Evolutionary conservation across 2,888 invertebrate genomes (phyloP).

Genomic region (Taphrorychus bicolor): DNA sequence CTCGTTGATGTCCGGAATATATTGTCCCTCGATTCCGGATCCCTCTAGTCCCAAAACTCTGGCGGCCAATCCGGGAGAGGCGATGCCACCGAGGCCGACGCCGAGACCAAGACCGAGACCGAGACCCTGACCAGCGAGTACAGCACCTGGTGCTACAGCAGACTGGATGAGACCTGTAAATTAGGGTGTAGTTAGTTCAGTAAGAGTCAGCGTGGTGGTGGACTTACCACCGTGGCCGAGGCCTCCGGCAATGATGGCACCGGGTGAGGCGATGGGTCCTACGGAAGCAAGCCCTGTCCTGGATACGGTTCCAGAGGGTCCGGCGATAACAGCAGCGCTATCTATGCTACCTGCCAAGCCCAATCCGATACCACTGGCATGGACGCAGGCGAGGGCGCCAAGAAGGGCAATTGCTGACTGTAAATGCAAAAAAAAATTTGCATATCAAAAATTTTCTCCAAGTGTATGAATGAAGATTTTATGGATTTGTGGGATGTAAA

Average conservation of each 20-base stretch:
- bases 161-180: constrained; percentile 32
- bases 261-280: constrained; percentile 38
- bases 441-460: too few species aligned
- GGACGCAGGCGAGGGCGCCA: constrained; percentile 46
- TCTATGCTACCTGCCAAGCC: constrained; percentile 34
- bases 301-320: constrained; percentile 43
- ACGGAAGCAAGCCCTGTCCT: constrained; percentile 39
- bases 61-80: constrained; percentile 16
- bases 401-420: constrained; percentile 37
- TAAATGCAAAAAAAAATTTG: constrained; percentile 8
- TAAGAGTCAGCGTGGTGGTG: too few species aligned
- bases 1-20: constrained; percentile 49
- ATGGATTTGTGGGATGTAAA: too few species aligned
- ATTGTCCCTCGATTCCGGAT: constrained; percentile 48
- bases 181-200: too few species aligned
- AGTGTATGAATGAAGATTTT: too few species aligned
- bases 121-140: constrained; percentile 13
- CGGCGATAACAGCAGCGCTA: constrained; percentile 43
- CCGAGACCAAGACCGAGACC: constrained; percentile 9
- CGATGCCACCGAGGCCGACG: constrained; percentile 6
- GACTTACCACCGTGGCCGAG: neutral
- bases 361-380: constrained; percentile 39
- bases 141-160: constrained; percentile 30
- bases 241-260: constrained; percentile 29
- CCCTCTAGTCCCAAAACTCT: constrained; percentile 35